Base-by-base conservation (phyloP, 2,888 invertebrate genomes). In the Microctonus aethiopoides region DNA sequence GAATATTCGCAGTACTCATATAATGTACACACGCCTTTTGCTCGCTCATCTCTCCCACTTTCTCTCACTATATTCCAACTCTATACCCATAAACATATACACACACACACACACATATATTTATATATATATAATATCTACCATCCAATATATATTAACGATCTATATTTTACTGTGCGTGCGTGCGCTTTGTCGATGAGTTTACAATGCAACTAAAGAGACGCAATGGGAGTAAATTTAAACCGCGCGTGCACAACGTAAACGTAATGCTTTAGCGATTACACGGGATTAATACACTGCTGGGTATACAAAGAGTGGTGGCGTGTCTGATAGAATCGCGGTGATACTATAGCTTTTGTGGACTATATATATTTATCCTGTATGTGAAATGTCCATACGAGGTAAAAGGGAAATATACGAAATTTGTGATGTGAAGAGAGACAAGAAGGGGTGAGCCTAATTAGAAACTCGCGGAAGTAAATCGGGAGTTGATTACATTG, bases 391-490 rank as follows among this genome's bases (percentile, higher is more conserved):
- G 26, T n/a, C 13, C 16, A 39, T 34, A 6, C n/a, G n/a, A n/a
- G 51, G 20, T 24, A 41, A 24, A 41, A 51, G 11, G 46, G n/a
- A 5, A 51, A 22, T 16, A 34, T 34, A 36, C 32, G 52, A 64
- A 64, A 64, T 59, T 64, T 59, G 56, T 34, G 26, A 39, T 62
- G 57, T 16, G 56, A 29, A 52, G 56, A 26, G 24, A 9, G 34
- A 22, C n/a, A n/a, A n/a, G n/a, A n/a, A n/a, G n/a, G n/a, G 20
- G 22, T 24, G 22, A 26, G 36, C 57, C 59, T 69, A 69, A 69
- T 69, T 69, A 69, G 68, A 64, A 69, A 69, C 68, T 69, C 68
- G 64, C 68, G 64, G 64, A 69, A 69, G 68, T 69, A 69, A 69
- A 69, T 69, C 68, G 68, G 26, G 68, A 69, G 68, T 69, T 69